Percentiles rank a stretch among this genome's conserved stretches.
Conservation (phyloP, 2,888 invertebrate genomes). For the Ophion ventricosus region DNA sequence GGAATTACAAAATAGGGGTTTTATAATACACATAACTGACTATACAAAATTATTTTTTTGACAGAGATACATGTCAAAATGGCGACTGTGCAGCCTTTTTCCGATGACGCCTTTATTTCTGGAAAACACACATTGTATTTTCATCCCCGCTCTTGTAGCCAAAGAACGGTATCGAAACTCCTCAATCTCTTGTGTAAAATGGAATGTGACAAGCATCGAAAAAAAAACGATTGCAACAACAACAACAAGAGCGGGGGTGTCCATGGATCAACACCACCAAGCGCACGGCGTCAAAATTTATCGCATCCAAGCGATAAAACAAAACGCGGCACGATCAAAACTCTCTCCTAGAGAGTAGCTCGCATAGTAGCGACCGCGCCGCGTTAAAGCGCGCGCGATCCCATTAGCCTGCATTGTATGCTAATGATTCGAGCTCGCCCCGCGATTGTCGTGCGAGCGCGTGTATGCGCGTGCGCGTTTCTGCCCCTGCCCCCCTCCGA, state of each 20-base stretch:
- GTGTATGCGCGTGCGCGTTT: slow-evolving; percentile 73
- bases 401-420: slow-evolving; percentile 81
- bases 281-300: slow-evolving; percentile 2
- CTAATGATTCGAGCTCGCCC: slow-evolving; percentile 74
- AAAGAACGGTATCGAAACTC: no score
- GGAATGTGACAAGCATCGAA: not conserved
- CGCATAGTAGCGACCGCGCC: slow-evolving; percentile 70
- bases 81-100: no score
- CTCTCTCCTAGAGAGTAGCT: slow-evolving; percentile 50
- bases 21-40: no score
- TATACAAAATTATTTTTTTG: no score
- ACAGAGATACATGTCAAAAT: no score
- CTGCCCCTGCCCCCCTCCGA: slow-evolving; percentile 13
- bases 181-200: not conserved
- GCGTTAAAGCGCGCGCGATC: slow-evolving; percentile 79
- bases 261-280: not conserved
- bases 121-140: no score
- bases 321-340: slow-evolving; percentile 58
- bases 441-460: slow-evolving; percentile 68
- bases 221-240: not conserved
- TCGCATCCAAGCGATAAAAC: slow-evolving; percentile 8
- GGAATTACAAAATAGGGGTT: no score
- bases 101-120: no score
- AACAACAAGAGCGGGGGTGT: not conserved
- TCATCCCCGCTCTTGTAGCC: no score